phyloP scores from a whole-genome alignment of 2,888 invertebrate genomes.

The Mythimna vitellina region DNA sequence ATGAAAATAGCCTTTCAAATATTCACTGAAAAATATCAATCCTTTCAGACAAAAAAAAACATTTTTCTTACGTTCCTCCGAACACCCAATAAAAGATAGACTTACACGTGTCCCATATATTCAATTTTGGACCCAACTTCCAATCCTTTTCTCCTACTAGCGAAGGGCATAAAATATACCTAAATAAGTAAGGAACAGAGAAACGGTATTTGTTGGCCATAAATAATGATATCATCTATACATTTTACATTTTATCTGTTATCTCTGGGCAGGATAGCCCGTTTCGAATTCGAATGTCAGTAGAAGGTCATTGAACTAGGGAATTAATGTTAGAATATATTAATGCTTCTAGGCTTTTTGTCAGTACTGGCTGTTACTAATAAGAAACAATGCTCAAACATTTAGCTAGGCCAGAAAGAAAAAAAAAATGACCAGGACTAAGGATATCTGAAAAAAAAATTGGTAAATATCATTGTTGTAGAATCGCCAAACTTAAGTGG shows the following conservation, averaged over 20 bases:
- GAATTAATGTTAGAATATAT: slow-evolving; percentile 17
- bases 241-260: slow-evolving; percentile 56
- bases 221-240: slow-evolving; percentile 61
- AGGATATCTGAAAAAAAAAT: no score
- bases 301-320: slow-evolving; percentile 26
- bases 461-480: no score
- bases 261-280: slow-evolving; percentile 38
- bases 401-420: neutral
- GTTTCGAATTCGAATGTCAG: slow-evolving; percentile 24
- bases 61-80: neutral
- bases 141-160: slow-evolving; percentile 10
- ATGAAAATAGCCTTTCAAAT: neutral
- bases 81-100: slow-evolving; percentile 9
- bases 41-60: neutral
- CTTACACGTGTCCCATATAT: slow-evolving; percentile 5
- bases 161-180: slow-evolving; percentile 13
- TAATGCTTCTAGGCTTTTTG: neutral
- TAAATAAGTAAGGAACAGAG: slow-evolving; percentile 25
- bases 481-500: no score
- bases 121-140: slow-evolving; percentile 2
- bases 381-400: neutral
- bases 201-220: slow-evolving; percentile 52
- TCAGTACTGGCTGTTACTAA: neutral
- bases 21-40: neutral
- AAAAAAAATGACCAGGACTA: neutral